A percentile compares a stretch with the other conserved stretches of the same genome.
These are phyloP conservation scores for Pipra filicauda DNA, from an alignment of 2,113 vertebrate species.

Conservation along the genomic window DNA sequence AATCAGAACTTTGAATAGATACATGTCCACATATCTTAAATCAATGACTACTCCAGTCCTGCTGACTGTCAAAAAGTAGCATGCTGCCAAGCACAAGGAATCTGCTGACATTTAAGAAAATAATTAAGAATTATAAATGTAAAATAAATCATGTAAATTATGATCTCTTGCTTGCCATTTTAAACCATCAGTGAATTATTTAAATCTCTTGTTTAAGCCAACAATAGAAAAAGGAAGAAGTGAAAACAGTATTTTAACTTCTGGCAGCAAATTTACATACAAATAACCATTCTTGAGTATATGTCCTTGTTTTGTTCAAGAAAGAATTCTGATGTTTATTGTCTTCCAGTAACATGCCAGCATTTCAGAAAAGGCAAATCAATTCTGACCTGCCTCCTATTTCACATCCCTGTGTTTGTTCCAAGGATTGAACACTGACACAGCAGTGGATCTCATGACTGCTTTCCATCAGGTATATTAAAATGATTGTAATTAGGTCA, in stretches of 20 bases:
- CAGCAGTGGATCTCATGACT: background rate
- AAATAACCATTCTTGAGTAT: background rate
- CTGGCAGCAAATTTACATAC: background rate
- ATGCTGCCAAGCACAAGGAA: background rate
- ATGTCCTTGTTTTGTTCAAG: background rate
- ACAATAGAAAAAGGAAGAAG: background rate
- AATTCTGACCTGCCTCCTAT: conserved; percentile 2
- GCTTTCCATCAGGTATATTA: conserved; percentile 9
- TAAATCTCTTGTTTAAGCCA: background rate
- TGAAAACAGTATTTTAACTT: conserved; percentile 2
- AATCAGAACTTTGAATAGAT: background rate
- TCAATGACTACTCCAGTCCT: background rate
- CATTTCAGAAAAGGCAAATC: conserved; percentile 30
- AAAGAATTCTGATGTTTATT: background rate
- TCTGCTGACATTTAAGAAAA: background rate
- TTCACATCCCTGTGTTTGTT: background rate
- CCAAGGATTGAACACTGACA: conserved; percentile 9
- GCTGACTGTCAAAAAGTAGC: background rate
- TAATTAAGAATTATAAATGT: background rate
- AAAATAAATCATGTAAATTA: background rate
- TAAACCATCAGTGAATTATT: background rate
- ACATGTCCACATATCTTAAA: background rate
- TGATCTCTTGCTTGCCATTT: background rate
- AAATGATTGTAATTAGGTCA: background rate
- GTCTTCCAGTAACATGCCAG: background rate